phyloP scores from a whole-genome alignment of 2,797 vertebrate species.

The Pyrrhura leucotis region DNA sequence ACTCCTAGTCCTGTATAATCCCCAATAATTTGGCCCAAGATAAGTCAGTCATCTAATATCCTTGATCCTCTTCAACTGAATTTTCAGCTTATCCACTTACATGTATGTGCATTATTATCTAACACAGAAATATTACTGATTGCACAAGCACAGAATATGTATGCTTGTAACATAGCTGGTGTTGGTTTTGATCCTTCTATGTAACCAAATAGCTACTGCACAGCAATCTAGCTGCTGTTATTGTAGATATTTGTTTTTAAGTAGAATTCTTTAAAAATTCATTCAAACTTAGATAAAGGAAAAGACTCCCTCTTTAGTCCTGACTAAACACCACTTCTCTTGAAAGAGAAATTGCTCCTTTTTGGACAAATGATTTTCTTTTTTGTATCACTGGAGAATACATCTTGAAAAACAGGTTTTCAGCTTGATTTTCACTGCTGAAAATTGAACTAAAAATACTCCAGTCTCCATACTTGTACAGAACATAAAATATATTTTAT shows the following conservation, averaged over 20 bases:
- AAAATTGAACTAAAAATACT: neutral
- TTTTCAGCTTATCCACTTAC: neutral
- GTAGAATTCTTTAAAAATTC: neutral
- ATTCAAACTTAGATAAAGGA: neutral
- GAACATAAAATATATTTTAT: neutral
- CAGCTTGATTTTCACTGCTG: neutral
- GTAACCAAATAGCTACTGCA: neutral
- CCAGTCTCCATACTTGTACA: neutral
- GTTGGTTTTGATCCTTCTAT: neutral
- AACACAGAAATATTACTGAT: neutral
- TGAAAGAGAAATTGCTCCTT: neutral
- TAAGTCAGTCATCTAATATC: neutral
- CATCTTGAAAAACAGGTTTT: neutral
- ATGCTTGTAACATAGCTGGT: neutral
- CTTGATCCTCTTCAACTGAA: neutral
- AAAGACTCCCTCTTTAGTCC: neutral
- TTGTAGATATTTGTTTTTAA: neutral
- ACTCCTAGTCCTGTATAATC: slow-evolving; percentile 33
- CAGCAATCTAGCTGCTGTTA: neutral
- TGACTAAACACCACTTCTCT: neutral
- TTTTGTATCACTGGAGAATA: neutral
- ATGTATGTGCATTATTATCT: neutral
- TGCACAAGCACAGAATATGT: neutral
- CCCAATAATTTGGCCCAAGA: neutral
- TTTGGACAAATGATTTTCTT: neutral